Conservation (phyloP, 2,113 vertebrate species). For the Hydrolagus affinis region DNA sequence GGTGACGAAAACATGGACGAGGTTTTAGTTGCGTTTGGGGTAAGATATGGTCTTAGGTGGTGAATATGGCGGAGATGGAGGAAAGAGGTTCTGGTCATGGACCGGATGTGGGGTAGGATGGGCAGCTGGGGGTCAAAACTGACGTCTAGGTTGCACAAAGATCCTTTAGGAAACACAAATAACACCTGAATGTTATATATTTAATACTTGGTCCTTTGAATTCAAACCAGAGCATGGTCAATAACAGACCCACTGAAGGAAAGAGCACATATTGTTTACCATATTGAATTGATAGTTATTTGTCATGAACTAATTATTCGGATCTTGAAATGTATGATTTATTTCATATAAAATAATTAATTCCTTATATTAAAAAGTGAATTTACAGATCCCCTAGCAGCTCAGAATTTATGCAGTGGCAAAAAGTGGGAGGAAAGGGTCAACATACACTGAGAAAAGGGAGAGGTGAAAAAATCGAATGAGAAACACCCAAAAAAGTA, state of each 20-base stretch:
- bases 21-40: too few species aligned
- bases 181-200: not conserved
- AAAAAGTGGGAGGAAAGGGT: too few species aligned
- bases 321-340: not conserved
- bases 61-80: too few species aligned
- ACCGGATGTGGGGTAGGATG: too few species aligned
- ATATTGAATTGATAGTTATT: not conserved
- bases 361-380: not conserved
- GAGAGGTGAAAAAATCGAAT: too few species aligned
- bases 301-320: not conserved
- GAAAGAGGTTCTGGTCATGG: too few species aligned
- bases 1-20: too few species aligned
- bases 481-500: not conserved
- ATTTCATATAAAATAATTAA: not conserved
- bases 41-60: too few species aligned
- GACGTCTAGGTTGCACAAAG: too few species aligned
- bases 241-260: not conserved
- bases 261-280: not conserved
- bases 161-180: not conserved
- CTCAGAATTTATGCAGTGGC: too few species aligned
- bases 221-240: not conserved
- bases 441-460: too few species aligned
- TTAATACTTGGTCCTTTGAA: not conserved
- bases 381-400: not conserved
- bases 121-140: too few species aligned